These are phyloP conservation scores for Notolepis coatsorum DNA, from an alignment of 2,797 vertebrate species.

Conservation along the genomic window DNA sequence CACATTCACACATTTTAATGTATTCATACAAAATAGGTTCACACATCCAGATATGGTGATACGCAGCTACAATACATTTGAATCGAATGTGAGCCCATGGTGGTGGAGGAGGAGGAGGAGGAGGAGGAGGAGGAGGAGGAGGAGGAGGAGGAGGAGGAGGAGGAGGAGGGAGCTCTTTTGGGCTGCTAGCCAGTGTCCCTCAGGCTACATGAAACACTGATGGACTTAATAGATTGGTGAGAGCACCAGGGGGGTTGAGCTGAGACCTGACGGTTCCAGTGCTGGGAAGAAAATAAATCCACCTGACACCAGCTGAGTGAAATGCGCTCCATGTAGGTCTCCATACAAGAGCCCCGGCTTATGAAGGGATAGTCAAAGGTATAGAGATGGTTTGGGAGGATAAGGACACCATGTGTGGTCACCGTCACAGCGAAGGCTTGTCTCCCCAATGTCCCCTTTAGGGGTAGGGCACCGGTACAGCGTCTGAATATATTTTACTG, in stretches of 20 bases:
- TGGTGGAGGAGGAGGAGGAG: too few species aligned
- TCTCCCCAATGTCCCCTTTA: background rate
- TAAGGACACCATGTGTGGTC: slow-evolving; percentile 36
- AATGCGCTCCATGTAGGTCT: slow-evolving; percentile 35
- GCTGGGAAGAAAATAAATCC: slow-evolving; percentile 66
- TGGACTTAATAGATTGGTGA: slow-evolving; percentile 71
- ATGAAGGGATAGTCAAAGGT: slow-evolving; percentile 56
- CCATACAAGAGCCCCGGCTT: slow-evolving; percentile 26
- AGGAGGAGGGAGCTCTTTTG: slow-evolving; percentile 50
- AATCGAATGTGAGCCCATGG: too few species aligned
- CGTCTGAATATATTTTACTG: slow-evolving; percentile 45
- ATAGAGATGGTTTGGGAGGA: slow-evolving; percentile 48
- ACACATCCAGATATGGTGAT: too few species aligned
- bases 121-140: slow-evolving; percentile 21
- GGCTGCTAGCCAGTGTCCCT: slow-evolving; percentile 66
- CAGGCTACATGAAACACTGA: slow-evolving; percentile 72
- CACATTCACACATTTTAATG: too few species aligned
- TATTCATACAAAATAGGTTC: too few species aligned
- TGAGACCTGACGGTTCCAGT: slow-evolving; percentile 51
- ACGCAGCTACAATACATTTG: too few species aligned
- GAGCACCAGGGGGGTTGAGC: slow-evolving; percentile 50
- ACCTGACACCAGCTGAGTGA: slow-evolving; percentile 46
- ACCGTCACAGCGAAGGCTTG: slow-evolving; percentile 41
- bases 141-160: slow-evolving; percentile 31
- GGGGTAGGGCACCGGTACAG: slow-evolving; percentile 3